Conservation (phyloP, 2,113 vertebrate genomes). For the Guaruba guarouba region DNA sequence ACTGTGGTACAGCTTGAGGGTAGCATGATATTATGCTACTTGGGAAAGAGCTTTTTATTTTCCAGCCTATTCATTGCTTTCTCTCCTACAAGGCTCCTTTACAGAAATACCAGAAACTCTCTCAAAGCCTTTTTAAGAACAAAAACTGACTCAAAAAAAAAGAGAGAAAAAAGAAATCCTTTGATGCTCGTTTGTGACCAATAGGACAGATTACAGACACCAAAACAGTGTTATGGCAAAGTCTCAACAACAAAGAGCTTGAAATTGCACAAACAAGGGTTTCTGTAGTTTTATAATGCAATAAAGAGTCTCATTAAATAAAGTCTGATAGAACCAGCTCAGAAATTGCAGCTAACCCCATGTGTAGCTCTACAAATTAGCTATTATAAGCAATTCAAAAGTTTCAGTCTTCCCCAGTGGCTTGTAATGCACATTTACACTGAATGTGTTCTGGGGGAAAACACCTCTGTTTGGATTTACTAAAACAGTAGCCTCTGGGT, state of each 20-base stretch:
- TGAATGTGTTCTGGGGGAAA: neutral
- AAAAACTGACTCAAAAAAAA: neutral
- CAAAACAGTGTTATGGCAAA: neutral
- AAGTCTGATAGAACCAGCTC: neutral
- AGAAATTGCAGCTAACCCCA: neutral
- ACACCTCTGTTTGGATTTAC: neutral
- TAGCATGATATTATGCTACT: constrained; percentile 19
- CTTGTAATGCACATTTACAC: neutral
- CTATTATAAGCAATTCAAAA: neutral
- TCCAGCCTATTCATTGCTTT: constrained; percentile 31
- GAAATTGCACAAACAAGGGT: neutral
- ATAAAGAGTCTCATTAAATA: constrained; percentile 2
- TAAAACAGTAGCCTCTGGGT: neutral
- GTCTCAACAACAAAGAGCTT: neutral
- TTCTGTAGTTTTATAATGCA: neutral
- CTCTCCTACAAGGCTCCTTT: neutral
- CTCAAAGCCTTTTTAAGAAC: neutral
- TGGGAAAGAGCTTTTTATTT: constrained; percentile 39
- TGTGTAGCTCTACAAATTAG: neutral
- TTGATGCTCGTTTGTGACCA: neutral
- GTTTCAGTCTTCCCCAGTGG: neutral
- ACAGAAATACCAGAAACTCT: constrained; percentile 29
- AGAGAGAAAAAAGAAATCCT: neutral
- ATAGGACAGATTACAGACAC: neutral
- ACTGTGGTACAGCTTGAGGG: constrained; percentile 23